These are phyloP conservation scores for Darevskia mixta DNA, from an alignment of 2,797 vertebrate genomes.

Conservation along the genomic window DNA sequence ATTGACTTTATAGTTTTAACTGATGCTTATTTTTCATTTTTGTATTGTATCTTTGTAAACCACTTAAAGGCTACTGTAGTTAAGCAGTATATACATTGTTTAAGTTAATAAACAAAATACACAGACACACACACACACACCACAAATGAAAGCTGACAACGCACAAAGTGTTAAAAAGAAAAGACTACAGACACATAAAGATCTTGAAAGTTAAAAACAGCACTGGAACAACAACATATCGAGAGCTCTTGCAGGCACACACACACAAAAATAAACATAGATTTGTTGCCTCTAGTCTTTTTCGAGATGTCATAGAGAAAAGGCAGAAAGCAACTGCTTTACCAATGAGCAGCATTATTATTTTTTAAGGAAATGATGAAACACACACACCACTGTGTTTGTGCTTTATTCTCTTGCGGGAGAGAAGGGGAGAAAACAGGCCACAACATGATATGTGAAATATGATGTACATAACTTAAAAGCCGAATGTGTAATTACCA, in stretches of 20 bases:
- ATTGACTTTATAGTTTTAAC: no score
- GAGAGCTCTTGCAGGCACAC: slow-evolving; percentile 48
- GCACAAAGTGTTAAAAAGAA: no score
- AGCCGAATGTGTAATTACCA: slow-evolving; percentile 64
- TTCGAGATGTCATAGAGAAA: slow-evolving; percentile 49
- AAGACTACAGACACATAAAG: no score
- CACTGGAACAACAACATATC: background rate
- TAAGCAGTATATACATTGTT: no score
- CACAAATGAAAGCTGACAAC: no score
- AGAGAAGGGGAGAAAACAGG: background rate
- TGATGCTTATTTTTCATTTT: no score
- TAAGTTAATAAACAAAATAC: no score
- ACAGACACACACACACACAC: no score
- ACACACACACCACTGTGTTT: slow-evolving; percentile 52
- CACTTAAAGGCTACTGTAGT: no score
- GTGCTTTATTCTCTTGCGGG: slow-evolving; percentile 39
- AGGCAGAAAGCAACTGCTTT: slow-evolving; percentile 49
- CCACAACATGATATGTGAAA: slow-evolving; percentile 52
- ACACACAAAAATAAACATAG: slow-evolving; percentile 4
- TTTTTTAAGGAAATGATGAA: slow-evolving; percentile 46
- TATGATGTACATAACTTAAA: slow-evolving; percentile 66
- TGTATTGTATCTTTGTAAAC: no score
- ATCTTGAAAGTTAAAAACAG: no score
- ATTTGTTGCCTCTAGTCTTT: slow-evolving; percentile 33
- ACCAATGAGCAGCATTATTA: slow-evolving; percentile 46